Base-by-base conservation (phyloP, 2,797 vertebrate species). In the Pelodytes ibericus region DNA sequence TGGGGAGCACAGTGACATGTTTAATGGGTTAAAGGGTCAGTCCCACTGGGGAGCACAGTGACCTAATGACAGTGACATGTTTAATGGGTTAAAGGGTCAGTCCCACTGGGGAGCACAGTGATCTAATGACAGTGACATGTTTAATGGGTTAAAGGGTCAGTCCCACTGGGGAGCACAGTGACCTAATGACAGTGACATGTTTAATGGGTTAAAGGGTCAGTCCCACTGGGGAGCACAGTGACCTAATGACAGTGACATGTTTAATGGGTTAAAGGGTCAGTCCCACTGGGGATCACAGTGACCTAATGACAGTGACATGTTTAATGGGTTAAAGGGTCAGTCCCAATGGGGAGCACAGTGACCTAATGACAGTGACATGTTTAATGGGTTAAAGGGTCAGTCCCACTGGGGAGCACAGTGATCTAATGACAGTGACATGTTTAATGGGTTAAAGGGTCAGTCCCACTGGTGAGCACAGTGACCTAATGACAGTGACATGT, bases 141-240 rank as follows among this genome's bases (percentile, higher is more conserved):
- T 36, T 36, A 44, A 3, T 44, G 41, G 13, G 41, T 44, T 4
- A 36, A 36, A 36, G 51, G 24, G 24, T n/a, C 24, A 27, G 5
- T 26, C 5, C 4, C 18, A 49, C 9, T n/a, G 18, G 44, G 4
- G 33, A n/a, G n/a, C 33, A 11, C 10, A 13, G 10, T 16, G 41
- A 16, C 1, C 10, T 15, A 44, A 44, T 13, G 13, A 44, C n/a
- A 36, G 4, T 36, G 33, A 4, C 33, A 36, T 36, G 33, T 36
- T 36, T 36, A 58, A 60, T 53, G 49, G 49, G 5, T 53, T 53
- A 60, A 30, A 60, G 15, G 26, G 27, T 24, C 41, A 44, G 41
- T 44, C 41, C 2, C 41, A 44, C 41, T 16, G 15, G 41, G 41
- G 41, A 44, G 2, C 41, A 44, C 13, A 2, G 41, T 44, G 41